Base-by-base conservation (phyloP, 1,140 invertebrate genomes). In the Brachionus asplanchnoidis region DNA sequence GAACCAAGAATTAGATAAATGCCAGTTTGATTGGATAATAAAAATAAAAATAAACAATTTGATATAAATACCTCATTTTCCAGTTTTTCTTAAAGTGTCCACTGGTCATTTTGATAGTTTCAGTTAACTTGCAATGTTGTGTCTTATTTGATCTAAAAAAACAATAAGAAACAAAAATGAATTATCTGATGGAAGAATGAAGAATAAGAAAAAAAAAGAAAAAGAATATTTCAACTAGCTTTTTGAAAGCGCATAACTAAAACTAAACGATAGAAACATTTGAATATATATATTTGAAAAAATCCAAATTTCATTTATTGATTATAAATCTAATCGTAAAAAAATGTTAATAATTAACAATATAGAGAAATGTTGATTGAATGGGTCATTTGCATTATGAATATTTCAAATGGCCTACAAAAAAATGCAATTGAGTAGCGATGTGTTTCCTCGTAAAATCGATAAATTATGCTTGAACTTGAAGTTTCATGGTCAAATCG, bases 71-170 rank as follows among this genome's bases (percentile, higher is more conserved):
- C 79, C 79, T 82, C 79, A 82, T 82, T 82, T 82, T 82, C 79
- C 79, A 82, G 32, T 82, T 82, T 68, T 82, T 82, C 65, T 82
- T 82, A 20, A 82, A 82, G 42, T 82, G 79, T 42, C 79, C 73
- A 73, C 68, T 73, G 73, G n/a, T 77, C 73, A 77, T 77, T 77
- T 77, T 77, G 17, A 36, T 73, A 17, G 17, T 60, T 60, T 60
- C 17, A 23, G 53, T 9, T 60, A 26, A 0, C 3, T 77, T 77
- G 17, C 32, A 26, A 50, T 77, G 12, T 53, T 77, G 42, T 32
- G 42, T 12, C 17, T 50, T 36, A 50, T 77, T 75, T 12, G 28
- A 77, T 77, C 40, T 50, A 77, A 77, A 77, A 46, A 12, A 36
- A 26, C 14, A 26, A 50, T 1, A 50, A 75, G 3, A n/a, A 75